Percentiles rank a stretch among this genome's conserved stretches.
These are phyloP conservation scores for Pteropus alecto DNA, from an alignment of 2,113 vertebrate genomes.

Conservation along the genomic window DNA sequence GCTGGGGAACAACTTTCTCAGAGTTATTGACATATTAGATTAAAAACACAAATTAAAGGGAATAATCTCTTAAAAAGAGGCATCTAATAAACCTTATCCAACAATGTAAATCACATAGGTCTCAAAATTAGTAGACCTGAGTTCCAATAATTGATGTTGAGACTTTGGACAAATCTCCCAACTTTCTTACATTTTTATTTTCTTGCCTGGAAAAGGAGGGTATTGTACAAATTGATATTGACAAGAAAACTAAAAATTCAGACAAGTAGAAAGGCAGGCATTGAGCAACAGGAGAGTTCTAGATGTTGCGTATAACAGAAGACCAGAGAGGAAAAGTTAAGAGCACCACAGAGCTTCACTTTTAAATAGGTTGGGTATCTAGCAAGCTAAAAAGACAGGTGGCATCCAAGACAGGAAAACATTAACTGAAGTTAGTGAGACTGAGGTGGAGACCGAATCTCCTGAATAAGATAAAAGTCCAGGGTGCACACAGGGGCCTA, in stretches of 20 bases:
- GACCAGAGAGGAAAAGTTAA: background rate
- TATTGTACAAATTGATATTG: background rate
- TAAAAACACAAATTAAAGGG: background rate
- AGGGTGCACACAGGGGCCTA: background rate
- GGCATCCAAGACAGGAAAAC: background rate
- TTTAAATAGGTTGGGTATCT: background rate
- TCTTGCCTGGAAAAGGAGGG: background rate
- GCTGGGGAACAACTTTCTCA: background rate
- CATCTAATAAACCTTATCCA: background rate
- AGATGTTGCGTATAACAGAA: background rate
- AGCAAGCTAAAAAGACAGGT: background rate
- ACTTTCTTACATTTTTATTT: background rate
- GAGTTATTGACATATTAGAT: background rate
- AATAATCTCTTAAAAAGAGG: background rate
- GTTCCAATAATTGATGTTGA: background rate
- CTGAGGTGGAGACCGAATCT: background rate
- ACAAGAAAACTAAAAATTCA: constrained; percentile 28
- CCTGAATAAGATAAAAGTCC: background rate
- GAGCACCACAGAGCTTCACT: background rate
- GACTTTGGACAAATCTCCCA: background rate
- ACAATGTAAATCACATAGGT: background rate
- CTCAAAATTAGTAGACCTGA: background rate
- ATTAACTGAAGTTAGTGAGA: background rate
- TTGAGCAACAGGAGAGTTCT: background rate
- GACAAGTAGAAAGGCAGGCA: background rate